Evolutionary conservation across 2,113 vertebrate genomes (phyloP).

Genomic region (Megaceryle torquata): DNA sequence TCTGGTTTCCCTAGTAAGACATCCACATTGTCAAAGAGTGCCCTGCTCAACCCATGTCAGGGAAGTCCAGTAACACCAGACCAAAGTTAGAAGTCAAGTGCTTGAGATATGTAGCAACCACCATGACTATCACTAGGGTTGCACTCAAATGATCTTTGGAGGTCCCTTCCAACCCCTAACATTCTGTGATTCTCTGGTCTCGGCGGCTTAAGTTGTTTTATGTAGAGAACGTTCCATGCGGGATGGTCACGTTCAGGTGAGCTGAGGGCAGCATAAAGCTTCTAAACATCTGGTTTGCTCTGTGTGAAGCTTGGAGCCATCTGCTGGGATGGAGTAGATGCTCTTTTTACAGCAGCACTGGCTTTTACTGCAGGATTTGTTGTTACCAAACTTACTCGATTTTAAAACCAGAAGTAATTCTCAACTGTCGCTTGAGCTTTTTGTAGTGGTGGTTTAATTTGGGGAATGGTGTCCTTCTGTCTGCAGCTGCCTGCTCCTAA

Average conservation of each 20-base stretch:
- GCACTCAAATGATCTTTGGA: too few species aligned
- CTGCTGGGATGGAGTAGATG: background rate
- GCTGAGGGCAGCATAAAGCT: background rate
- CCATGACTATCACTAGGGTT: too few species aligned
- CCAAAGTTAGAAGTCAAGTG: background rate
- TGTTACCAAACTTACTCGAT: background rate
- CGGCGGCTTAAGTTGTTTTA: background rate
- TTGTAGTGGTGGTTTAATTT: background rate
- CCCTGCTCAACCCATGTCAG: background rate
- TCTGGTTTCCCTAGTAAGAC: background rate
- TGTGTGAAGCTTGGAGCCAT: background rate
- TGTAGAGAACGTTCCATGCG: background rate
- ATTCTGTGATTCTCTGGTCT: background rate
- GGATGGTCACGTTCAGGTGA: background rate
- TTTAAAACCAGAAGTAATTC: background rate
- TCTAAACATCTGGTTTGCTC: background rate
- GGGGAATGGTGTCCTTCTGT: background rate
- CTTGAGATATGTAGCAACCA: background rate
- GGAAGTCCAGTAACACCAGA: background rate
- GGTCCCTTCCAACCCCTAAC: too few species aligned
- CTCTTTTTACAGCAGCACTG: background rate
- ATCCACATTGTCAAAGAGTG: fast-evolving
- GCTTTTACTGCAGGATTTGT: background rate
- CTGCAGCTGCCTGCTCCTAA: fast-evolving
- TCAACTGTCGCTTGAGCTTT: background rate